Evolutionary conservation across 92 coral and sea anemone genomes (phyloP).

Genomic region (Umimayanthus kanabou): DNA sequence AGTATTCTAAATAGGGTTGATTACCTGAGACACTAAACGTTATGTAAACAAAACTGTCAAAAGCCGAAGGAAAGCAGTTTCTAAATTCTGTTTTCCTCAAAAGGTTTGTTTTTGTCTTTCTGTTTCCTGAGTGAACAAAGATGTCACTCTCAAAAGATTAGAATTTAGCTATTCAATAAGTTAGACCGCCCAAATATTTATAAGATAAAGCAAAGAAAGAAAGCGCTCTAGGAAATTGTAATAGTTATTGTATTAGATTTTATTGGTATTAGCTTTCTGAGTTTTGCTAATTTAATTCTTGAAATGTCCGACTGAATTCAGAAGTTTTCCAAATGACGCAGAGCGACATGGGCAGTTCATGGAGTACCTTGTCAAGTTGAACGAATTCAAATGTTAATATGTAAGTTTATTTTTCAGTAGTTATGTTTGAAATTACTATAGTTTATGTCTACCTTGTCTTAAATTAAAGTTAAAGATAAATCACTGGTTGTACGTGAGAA

Average conservation of each 20-base stretch:
- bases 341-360: slow-evolving; percentile 4
- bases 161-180: slow-evolving; percentile 34
- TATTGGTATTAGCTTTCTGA: slow-evolving; percentile 32
- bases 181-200: slow-evolving; percentile 47
- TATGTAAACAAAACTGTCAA: not conserved
- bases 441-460: not conserved
- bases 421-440: not conserved
- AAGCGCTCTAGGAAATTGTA: slow-evolving; percentile 39
- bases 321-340: slow-evolving; percentile 13
- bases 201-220: slow-evolving; percentile 43
- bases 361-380: slow-evolving; percentile 38
- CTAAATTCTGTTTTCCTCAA: slow-evolving; percentile 12
- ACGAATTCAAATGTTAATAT: slow-evolving; percentile 22
- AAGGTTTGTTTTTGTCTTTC: slow-evolving; percentile 36
- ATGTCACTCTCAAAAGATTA: slow-evolving; percentile 39
- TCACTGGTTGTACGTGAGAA: slow-evolving; percentile 1
- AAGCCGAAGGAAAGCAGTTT: slow-evolving; percentile 16
- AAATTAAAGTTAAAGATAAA: slow-evolving; percentile 19
- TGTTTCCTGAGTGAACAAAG: slow-evolving; percentile 45
- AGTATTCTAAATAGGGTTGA: slow-evolving; percentile 1
- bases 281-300: slow-evolving; percentile 37
- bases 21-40: not conserved
- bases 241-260: slow-evolving; percentile 45
- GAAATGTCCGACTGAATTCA: slow-evolving; percentile 1
- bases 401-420: not conserved